phyloP scores from a whole-genome alignment of 2,797 vertebrate species.

The Craterocephalus amniculus region DNA sequence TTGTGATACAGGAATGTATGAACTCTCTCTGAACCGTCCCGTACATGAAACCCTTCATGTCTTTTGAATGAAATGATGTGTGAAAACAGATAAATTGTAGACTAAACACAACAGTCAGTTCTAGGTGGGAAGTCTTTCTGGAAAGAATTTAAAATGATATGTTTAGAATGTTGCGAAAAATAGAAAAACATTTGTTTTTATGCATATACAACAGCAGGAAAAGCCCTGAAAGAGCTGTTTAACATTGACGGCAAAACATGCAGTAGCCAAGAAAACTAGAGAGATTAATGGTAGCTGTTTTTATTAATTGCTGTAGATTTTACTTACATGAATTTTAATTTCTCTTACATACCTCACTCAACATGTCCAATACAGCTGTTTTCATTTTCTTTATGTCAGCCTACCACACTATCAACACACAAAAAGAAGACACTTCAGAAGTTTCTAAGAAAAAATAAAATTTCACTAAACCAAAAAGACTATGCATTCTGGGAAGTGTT shows the following conservation, averaged over 20 bases:
- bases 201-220: background rate
- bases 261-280: constrained; percentile 13
- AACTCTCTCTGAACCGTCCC: constrained; percentile 85
- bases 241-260: constrained; percentile 21
- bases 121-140: constrained; percentile 21
- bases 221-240: background rate
- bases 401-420: background rate
- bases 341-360: background rate
- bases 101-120: constrained; percentile 62
- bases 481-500: background rate
- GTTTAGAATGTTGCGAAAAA: constrained; percentile 6
- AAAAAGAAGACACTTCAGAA: background rate
- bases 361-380: background rate
- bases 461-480: background rate
- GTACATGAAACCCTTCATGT: constrained; percentile 74
- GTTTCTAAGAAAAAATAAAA: background rate
- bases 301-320: background rate
- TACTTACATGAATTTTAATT: background rate
- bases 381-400: background rate
- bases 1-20: constrained; percentile 79
- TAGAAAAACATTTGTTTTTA: constrained; percentile 28
- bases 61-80: constrained; percentile 66
- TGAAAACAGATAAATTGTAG: constrained; percentile 71
- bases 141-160: constrained; percentile 26
- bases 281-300: background rate